A percentile compares a stretch with the other conserved stretches of the same genome.
phyloP scores from a whole-genome alignment of 2,113 vertebrate genomes.

The Eupsittula cactorum region DNA sequence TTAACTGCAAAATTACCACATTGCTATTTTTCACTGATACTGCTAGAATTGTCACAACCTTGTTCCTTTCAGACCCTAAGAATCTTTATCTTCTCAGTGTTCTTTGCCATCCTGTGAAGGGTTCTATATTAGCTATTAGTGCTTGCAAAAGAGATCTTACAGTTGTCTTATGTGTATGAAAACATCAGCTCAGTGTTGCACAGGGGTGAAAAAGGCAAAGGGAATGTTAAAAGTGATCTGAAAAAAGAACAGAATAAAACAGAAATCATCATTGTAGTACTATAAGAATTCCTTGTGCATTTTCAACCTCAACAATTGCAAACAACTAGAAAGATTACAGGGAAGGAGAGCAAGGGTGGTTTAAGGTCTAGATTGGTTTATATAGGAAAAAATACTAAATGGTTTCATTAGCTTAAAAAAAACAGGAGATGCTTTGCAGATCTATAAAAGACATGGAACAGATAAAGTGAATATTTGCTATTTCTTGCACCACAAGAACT shows the following conservation, averaged over 20 bases:
- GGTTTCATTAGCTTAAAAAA: background rate
- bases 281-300: background rate
- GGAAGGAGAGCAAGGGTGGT: background rate
- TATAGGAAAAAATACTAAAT: background rate
- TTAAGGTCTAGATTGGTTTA: background rate
- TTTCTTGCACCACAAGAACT: background rate
- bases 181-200: background rate
- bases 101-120: background rate
- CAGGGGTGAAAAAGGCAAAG: background rate
- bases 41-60: background rate
- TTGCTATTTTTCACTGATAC: background rate
- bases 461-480: background rate
- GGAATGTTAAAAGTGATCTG: background rate
- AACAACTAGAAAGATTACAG: background rate
- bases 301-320: background rate
- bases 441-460: background rate
- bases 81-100: background rate
- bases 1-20: background rate
- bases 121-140: background rate
- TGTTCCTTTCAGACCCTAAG: background rate
- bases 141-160: background rate
- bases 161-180: background rate
- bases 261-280: background rate
- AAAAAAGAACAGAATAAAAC: background rate
- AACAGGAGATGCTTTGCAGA: background rate